phyloP scores from a whole-genome alignment of 1,140 invertebrate genomes.

The Nasonia longicornis region DNA sequence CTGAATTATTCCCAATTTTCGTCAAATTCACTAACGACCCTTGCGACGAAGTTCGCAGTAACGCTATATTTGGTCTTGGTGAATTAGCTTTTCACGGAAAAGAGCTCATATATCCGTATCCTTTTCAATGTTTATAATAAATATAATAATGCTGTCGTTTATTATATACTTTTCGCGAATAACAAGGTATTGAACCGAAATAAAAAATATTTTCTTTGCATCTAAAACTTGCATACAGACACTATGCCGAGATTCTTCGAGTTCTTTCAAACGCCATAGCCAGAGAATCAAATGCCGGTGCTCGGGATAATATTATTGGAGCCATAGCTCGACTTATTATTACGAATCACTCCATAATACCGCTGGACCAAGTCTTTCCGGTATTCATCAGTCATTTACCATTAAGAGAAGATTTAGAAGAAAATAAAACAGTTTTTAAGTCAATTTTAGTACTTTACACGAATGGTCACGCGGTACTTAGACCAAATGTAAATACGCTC shows the following conservation, averaged over 20 bases:
- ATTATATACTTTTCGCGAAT: neutral
- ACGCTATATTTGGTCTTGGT: conserved; percentile 82
- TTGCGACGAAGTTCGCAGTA: conserved; percentile 81
- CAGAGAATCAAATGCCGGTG: conserved; percentile 73
- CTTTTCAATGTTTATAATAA: conserved; percentile 50
- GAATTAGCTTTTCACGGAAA: conserved; percentile 77
- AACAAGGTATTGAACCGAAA: neutral
- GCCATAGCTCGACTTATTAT: conserved; percentile 81
- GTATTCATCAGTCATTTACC: conserved; percentile 80
- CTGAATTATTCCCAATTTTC: conserved; percentile 75
- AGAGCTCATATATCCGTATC: conserved; percentile 73
- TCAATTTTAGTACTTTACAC: conserved; percentile 76
- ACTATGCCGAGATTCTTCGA: conserved; percentile 76
- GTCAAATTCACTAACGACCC: conserved; percentile 73
- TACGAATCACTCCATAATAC: conserved; percentile 74
- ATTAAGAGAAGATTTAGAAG: conserved; percentile 80
- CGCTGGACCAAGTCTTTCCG: conserved; percentile 79
- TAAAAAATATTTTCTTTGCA: conserved; percentile 21
- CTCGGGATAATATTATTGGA: conserved; percentile 83
- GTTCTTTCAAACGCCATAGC: conserved; percentile 74
- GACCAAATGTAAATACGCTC: conserved; percentile 69
- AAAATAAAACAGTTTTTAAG: conserved; percentile 79
- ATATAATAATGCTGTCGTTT: neutral
- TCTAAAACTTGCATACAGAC: conserved; percentile 58
- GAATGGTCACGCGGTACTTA: conserved; percentile 70